Evolutionary conservation across 2,797 vertebrate species (phyloP).

Genomic region (Luscinia luscinia): DNA sequence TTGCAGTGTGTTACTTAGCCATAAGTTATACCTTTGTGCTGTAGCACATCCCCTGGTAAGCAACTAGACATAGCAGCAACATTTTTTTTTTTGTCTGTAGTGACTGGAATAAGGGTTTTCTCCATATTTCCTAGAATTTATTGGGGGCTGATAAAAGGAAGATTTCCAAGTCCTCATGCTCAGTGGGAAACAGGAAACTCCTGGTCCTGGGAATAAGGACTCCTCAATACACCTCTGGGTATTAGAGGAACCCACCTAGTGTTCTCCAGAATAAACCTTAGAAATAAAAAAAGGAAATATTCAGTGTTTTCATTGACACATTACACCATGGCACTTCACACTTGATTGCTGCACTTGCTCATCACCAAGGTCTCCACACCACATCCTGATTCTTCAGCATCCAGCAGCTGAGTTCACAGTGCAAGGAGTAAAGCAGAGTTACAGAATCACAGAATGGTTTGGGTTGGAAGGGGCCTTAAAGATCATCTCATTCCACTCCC

Average conservation of each 20-base stretch:
- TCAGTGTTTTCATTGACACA: neutral
- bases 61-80: neutral
- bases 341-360: neutral
- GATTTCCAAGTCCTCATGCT: neutral
- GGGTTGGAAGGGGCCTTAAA: neutral
- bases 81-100: neutral
- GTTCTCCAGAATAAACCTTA: neutral
- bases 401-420: neutral
- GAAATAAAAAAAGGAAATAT: neutral
- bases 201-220: neutral
- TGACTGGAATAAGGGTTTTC: neutral
- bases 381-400: neutral
- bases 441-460: neutral
- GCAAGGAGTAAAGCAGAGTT: neutral
- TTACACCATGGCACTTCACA: neutral
- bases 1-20: neutral
- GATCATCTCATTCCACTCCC: rapidly evolving
- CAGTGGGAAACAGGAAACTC: neutral
- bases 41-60: neutral
- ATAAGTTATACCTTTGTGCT: conserved; percentile 16
- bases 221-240: neutral
- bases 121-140: neutral
- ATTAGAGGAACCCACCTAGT: neutral
- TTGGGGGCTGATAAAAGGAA: neutral
- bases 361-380: neutral